Evolutionary conservation across 2,888 invertebrate genomes (phyloP).

Genomic region (Hemaris fuciformis): DNA sequence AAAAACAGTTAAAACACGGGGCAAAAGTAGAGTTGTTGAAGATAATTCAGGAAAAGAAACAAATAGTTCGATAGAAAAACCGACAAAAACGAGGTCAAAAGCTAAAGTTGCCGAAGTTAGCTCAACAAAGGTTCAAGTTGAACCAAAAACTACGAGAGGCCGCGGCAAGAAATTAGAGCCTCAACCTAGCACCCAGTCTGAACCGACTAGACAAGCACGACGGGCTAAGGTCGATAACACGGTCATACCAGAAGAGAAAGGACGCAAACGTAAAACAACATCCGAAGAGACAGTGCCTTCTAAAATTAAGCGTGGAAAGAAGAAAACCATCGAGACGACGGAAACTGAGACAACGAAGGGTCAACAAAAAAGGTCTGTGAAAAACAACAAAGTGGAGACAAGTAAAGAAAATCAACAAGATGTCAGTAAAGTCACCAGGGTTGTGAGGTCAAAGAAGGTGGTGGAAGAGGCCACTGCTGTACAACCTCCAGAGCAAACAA

Average conservation of each 20-base stretch:
- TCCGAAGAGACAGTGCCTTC: conserved; percentile 28
- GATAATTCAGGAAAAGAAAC: conserved; percentile 13
- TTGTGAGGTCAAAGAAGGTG: conserved; percentile 15
- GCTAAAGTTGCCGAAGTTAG: background rate
- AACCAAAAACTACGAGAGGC: conserved; percentile 14
- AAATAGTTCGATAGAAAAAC: conserved; percentile 10
- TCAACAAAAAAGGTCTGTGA: conserved; percentile 19
- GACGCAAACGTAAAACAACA: conserved; percentile 35
- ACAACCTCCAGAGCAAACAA: conserved; percentile 17
- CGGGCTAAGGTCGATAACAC: conserved; percentile 16
- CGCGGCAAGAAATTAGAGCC: conserved; percentile 24
- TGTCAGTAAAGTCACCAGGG: conserved; percentile 8
- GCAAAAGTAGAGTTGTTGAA: conserved; percentile 19
- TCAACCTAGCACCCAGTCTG: conserved; percentile 26
- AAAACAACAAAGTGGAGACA: conserved; percentile 6
- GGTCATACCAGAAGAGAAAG: conserved; percentile 20
- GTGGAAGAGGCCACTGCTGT: background rate
- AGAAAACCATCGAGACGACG: conserved; percentile 22
- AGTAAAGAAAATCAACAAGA: conserved; percentile 8
- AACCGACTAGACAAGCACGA: conserved; percentile 23
- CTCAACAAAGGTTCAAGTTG: background rate
- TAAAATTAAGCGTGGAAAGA: conserved; percentile 31
- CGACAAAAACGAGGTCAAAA: background rate
- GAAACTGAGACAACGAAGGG: conserved; percentile 11
- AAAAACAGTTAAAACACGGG: conserved; percentile 19